A percentile compares a stretch with the other conserved stretches of the same genome.
These are phyloP conservation scores for Macrostomum lignano DNA, from an alignment of 1,140 invertebrate genomes.

Conservation along the genomic window DNA sequence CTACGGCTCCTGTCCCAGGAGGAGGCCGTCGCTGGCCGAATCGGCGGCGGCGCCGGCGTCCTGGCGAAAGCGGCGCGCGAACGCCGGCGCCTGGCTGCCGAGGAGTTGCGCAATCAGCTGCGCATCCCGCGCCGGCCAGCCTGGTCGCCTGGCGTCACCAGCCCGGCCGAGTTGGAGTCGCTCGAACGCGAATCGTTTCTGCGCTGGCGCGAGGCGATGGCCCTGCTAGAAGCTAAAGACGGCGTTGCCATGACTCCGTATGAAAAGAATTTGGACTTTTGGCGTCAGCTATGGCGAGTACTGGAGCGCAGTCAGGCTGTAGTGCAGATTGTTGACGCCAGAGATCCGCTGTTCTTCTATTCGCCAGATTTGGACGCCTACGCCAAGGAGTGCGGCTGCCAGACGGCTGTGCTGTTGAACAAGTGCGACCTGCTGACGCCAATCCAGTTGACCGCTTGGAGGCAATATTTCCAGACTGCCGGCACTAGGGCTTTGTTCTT, in stretches of 20 bases:
- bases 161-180: slow-evolving; percentile 41
- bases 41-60: too few species aligned
- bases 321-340: slow-evolving; percentile 75
- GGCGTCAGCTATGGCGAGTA: slow-evolving; percentile 91
- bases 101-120: not conserved
- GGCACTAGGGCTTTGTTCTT: too few species aligned
- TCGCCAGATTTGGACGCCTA: slow-evolving; percentile 76
- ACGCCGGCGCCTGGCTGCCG: not conserved
- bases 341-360: slow-evolving; percentile 74
- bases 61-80: too few species aligned
- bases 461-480: too few species aligned
- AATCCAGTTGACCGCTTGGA: slow-evolving; percentile 2
- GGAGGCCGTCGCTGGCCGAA: too few species aligned
- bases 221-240: slow-evolving; percentile 18
- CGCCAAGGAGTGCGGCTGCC: slow-evolving; percentile 47
- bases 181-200: slow-evolving; percentile 52
- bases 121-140: slow-evolving; percentile 33
- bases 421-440: slow-evolving; percentile 74
- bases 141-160: slow-evolving; percentile 44
- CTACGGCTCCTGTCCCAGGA: too few species aligned
- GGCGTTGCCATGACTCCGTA: slow-evolving; percentile 63
- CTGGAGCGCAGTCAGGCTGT: slow-evolving; percentile 68
- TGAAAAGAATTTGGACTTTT: slow-evolving; percentile 88
- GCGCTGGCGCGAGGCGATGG: slow-evolving; percentile 52
- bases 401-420: slow-evolving; percentile 65